Conservation (phyloP, 2,113 vertebrate species). For the Pelecanoides urinatrix region DNA sequence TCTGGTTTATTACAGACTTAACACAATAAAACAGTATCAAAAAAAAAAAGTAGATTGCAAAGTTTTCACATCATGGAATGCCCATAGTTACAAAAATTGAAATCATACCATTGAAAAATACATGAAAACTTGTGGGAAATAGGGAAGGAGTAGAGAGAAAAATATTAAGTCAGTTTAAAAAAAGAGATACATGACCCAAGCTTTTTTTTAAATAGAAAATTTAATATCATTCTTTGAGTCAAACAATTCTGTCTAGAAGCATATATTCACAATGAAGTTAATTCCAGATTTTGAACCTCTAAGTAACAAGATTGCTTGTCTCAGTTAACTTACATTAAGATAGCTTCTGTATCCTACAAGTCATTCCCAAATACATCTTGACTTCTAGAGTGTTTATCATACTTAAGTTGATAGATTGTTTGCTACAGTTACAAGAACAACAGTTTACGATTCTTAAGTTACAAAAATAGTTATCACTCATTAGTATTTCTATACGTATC, state of each 20-base stretch:
- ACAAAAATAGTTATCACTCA: conserved; percentile 73
- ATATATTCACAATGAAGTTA: not conserved
- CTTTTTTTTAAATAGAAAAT: conserved; percentile 22
- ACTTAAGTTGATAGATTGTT: conserved; percentile 60
- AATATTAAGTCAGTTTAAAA: not conserved
- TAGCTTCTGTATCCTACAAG: not conserved
- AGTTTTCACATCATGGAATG: not conserved
- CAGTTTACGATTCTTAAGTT: conserved; percentile 63
- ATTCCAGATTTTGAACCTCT: not conserved
- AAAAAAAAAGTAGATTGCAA: not conserved
- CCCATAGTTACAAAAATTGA: not conserved
- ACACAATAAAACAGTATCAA: not conserved
- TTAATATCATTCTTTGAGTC: conserved; percentile 30
- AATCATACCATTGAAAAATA: not conserved
- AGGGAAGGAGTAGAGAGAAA: not conserved
- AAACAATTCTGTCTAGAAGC: conserved; percentile 18
- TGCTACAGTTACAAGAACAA: conserved; percentile 67
- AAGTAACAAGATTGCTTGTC: not conserved
- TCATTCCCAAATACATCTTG: not conserved
- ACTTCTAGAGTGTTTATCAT: conserved; percentile 65
- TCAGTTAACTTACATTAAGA: not conserved
- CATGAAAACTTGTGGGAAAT: not conserved
- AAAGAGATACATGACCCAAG: not conserved
- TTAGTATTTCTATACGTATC: conserved; percentile 64
- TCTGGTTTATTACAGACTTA: conserved; percentile 17